Conservation (phyloP, 2,797 vertebrate genomes). For the Eleutherodactylus coqui region DNA sequence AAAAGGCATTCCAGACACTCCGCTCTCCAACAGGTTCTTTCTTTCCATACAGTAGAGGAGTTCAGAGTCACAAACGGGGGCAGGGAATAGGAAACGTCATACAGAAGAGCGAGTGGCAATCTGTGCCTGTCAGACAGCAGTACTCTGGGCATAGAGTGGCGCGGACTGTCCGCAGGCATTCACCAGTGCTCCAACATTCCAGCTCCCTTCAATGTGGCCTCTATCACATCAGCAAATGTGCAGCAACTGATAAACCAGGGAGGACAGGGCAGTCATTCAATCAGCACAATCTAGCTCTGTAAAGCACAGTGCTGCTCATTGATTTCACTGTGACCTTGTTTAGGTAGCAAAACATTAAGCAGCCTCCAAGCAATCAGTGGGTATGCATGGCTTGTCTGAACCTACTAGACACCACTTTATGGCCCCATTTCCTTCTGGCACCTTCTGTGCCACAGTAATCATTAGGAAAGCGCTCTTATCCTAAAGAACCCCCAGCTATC, state of each 20-base stretch:
- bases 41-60: conserved; percentile 67
- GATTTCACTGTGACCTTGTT: not conserved
- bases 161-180: conserved; percentile 59
- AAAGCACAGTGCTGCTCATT: conserved; percentile 17
- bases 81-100: conserved; percentile 67
- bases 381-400: not conserved
- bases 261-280: conserved; percentile 48
- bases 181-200: conserved; percentile 67
- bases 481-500: not conserved
- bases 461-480: not conserved
- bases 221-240: conserved; percentile 59
- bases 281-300: conserved; percentile 25
- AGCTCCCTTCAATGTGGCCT: conserved; percentile 63
- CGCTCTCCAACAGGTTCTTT: conserved; percentile 77
- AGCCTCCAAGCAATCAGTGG: not conserved
- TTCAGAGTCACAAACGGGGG: conserved; percentile 65
- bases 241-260: conserved; percentile 51
- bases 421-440: not conserved
- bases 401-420: not conserved
- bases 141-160: conserved; percentile 65
- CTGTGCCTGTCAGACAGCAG: conserved; percentile 66
- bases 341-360: conserved; percentile 27
- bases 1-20: conserved; percentile 83
- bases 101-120: conserved; percentile 62
- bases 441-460: not conserved